Conservation (phyloP, 1,140 invertebrate genomes). For the Hyles vespertilio region DNA sequence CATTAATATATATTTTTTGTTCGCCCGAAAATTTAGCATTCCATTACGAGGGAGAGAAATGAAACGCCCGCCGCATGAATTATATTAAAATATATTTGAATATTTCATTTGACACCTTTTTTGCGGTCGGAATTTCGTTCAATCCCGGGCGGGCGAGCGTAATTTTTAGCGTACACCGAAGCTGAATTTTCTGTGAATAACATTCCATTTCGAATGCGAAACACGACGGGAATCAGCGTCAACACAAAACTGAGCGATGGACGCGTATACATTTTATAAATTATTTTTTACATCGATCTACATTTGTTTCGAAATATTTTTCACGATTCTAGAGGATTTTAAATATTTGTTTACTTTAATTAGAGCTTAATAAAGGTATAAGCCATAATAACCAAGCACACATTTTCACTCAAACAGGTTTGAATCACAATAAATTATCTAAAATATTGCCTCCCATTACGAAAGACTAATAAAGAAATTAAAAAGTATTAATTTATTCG, state of each 20-base stretch:
- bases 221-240: conserved; percentile 70
- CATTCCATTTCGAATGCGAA: conserved; percentile 71
- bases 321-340: no score
- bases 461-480: neutral
- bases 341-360: no score
- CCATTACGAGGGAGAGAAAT: conserved; percentile 74
- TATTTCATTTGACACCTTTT: conserved; percentile 76
- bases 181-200: conserved; percentile 69
- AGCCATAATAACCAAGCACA: no score
- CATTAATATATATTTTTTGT: conserved; percentile 76
- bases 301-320: conserved; percentile 23
- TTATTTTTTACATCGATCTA: conserved; percentile 54
- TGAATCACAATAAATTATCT: no score
- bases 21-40: conserved; percentile 74
- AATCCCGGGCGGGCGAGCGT: conserved; percentile 61
- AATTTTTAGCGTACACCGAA: conserved; percentile 70
- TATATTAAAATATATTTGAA: conserved; percentile 77
- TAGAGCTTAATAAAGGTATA: no score
- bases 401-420: no score
- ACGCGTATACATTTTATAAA: conserved; percentile 59
- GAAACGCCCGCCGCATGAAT: conserved; percentile 74
- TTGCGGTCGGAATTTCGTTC: conserved; percentile 69
- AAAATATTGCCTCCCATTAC: no score
- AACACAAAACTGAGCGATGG: conserved; percentile 69
- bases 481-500: neutral